Base-by-base conservation (phyloP, 2,888 invertebrate genomes). In the Bombylius discolor region DNA sequence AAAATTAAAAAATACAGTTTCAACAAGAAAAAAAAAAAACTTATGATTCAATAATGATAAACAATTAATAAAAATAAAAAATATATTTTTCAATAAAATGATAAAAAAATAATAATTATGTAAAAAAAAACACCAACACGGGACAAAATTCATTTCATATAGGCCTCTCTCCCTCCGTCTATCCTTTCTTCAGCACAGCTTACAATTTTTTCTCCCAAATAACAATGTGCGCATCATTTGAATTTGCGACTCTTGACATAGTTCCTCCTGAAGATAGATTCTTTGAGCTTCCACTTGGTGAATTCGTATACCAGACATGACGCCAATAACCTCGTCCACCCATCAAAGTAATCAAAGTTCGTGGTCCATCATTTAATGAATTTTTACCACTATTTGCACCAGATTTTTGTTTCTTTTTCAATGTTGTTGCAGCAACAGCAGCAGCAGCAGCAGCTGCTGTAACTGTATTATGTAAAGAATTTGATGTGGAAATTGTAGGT, bases 241-340 rank as follows among this genome's bases (percentile, higher is more conserved):
- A 85, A 71, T 89, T 89, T 50, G 85, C 84, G 59, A 85, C 85
- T 51, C 79, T 79, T 47, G 80, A 76, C 49, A 76, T 74, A 53
- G 75, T 73, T 8, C 60, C 60, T 31, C 48, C 51, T 42, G 56
- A 54, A 4, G 53, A 52, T 7, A 58, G 44, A 39, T 44, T 51
- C 9, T 57, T 51, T 45, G 57, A 51, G 13, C 53, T 51, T 5
- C 49, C 42, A 34, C 74, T 77, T 61, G 73, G 71, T 33, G 66
- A 59, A 52, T 62, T 68, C 53, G 69, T 70, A 68, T 84, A 81
- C 66, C 84, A 81, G 23, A 85, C 81, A 66, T 88, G 88, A 56
- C 89, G 78, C 85, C 89, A 89, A 68, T 93, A 94, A 5, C 93
- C 93, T 12, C 90, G 79, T 4, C 93, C 93, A 0, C 92, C 93